Evolutionary conservation across 2,888 invertebrate species (phyloP).

Genomic region (Gastrophysa polygoni): DNA sequence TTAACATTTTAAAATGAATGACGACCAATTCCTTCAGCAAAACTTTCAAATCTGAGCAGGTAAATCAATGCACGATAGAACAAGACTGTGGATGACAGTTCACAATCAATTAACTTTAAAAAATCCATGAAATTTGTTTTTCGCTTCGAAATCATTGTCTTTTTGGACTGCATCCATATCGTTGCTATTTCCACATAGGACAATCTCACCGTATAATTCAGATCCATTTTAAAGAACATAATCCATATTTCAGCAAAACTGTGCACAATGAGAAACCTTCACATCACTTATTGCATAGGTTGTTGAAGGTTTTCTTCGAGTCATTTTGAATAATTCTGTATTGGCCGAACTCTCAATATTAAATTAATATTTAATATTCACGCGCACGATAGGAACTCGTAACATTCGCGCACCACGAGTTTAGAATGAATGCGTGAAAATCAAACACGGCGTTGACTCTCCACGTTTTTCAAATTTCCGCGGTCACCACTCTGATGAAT

Average conservation of each 20-base stretch:
- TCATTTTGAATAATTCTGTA: neutral
- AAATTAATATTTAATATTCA: too few species aligned
- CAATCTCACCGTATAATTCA: neutral
- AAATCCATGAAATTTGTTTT: too few species aligned
- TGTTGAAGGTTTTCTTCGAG: neutral
- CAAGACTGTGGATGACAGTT: too few species aligned
- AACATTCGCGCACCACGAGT: conserved; percentile 21
- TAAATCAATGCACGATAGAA: too few species aligned
- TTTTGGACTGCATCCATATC: too few species aligned
- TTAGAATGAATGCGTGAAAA: neutral
- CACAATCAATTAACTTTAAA: too few species aligned
- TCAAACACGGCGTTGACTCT: neutral
- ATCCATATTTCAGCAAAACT: neutral
- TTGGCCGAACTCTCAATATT: too few species aligned
- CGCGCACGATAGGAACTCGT: neutral
- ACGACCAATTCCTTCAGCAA: too few species aligned
- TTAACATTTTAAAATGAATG: too few species aligned
- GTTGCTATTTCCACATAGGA: neutral
- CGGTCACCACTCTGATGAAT: too few species aligned
- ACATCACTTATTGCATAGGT: neutral
- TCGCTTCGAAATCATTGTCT: too few species aligned
- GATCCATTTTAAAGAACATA: neutral
- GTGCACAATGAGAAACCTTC: neutral
- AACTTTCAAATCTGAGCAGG: too few species aligned
- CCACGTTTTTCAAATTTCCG: neutral